Evolutionary conservation across 2,888 invertebrate species (phyloP), one percentile per base, ranked within the genome.

Genomic region (Hirudinaria manillensis): DNA sequence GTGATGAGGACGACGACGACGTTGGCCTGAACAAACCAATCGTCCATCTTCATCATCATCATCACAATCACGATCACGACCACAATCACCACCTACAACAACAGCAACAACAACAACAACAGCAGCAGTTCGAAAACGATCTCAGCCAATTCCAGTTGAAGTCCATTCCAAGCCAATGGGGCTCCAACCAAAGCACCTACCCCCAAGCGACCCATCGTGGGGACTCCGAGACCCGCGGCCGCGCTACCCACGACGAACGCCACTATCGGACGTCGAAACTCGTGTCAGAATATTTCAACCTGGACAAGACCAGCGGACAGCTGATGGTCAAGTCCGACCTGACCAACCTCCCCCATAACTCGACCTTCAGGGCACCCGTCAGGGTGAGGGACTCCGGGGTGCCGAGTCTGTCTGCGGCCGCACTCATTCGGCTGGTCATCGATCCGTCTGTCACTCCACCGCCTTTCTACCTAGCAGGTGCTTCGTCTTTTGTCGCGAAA

Each of bases 381-480:
- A 34, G 16, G 36, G 68, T 36, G 0, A 68, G 34, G 19, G 68
- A 68, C 36, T 68, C 68, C 6, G 68, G 34, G 16, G 32, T n/a
- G 32, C 32, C 36, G n/a, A 24, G 29, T n/a, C 27, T 29, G 6
- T 29, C 36, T 29, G 36, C 34, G n/a, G 36, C n/a, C 34, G 68
- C 36, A 32, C 29, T 36, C 36, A 36, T 68, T 7, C 68, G 34
- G 16, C 21, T 68, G 4, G 36, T 34, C 36, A 36, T 68, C 36
- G 68, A 68, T 68, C 34, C 32, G n/a, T 68, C 68, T 36, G 36
- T 68, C 21, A 36, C 68, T 68, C 68, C 68, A 1, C 36, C 68
- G n/a, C 32, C 68, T 34, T n/a, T 68, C 36, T 34, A 34, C 21
- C 36, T 68, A 32, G n/a, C 68, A 68, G 68, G 68, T 68, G 29